These are phyloP conservation scores for Conus ventricosus DNA, from an alignment of 1,140 invertebrate species.

Conservation along the genomic window DNA sequence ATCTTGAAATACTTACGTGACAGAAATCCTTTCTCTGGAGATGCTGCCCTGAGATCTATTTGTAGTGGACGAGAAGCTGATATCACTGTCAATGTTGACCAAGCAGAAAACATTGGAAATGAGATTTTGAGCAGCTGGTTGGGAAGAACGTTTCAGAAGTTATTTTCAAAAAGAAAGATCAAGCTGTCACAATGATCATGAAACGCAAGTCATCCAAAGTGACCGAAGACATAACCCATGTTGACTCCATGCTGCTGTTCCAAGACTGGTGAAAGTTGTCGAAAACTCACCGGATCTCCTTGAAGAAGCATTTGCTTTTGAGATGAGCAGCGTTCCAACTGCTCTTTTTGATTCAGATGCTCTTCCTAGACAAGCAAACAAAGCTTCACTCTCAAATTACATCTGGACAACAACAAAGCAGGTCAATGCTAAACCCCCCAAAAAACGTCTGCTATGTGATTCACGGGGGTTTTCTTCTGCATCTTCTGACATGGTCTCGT, in stretches of 20 bases:
- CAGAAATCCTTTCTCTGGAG: constrained; percentile 41
- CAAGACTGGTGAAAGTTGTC: constrained; percentile 42
- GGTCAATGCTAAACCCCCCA: background rate
- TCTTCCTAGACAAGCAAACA: background rate
- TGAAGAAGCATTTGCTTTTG: constrained; percentile 43
- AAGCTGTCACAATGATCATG: constrained; percentile 46
- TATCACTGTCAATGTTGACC: constrained; percentile 38
- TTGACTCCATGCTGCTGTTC: constrained; percentile 54
- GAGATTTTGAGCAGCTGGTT: constrained; percentile 39
- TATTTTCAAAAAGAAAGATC: constrained; percentile 43
- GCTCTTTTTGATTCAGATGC: constrained; percentile 49
- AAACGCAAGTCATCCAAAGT: constrained; percentile 26
- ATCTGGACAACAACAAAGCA: constrained; percentile 34
- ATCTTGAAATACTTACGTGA: constrained; percentile 35
- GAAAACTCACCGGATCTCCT: background rate
- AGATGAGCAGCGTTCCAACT: constrained; percentile 39
- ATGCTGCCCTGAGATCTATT: constrained; percentile 43
- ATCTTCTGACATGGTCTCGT: constrained; percentile 18
- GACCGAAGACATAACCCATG: constrained; percentile 20
- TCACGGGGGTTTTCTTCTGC: constrained; percentile 48
- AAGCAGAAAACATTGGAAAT: constrained; percentile 40
- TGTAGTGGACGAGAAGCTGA: constrained; percentile 36
- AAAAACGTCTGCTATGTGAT: constrained; percentile 34
- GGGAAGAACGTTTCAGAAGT: constrained; percentile 38
- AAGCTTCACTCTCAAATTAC: constrained; percentile 41